Evolutionary conservation across 2,797 vertebrate species (phyloP), one percentile per base, ranked within the genome.

Genomic region (Phaenicophaeus curvirostris): DNA sequence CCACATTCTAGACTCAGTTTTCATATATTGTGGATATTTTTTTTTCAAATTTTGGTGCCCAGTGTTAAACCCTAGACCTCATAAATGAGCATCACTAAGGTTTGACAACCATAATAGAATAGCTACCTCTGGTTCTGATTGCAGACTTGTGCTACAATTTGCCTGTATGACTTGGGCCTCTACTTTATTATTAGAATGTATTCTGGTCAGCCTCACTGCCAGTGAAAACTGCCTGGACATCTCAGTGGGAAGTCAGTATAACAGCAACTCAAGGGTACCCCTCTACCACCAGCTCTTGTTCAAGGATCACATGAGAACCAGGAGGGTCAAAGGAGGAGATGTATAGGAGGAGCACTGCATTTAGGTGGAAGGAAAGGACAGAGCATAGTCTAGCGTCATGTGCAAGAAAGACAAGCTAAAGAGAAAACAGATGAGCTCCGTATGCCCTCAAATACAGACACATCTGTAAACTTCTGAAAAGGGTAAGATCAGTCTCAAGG

Each of bases 371-470:
- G 25, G 18, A 80, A 85, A 66, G 6, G 25, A 33, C 5, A 50
- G 27, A 65, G 7, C 39, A 42, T 6, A 72, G 20, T 24, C 25
- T 14, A 35, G 16, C 4, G 55, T 4, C 16, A 27, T 8, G 27
- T 59, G 7, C 35, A 86, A 78, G 62, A 69, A 93, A 76, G 66
- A 2, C 15, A 75, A 66, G 42, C 20, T 59, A 84, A 31, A 63
- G 19, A 42, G 78, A 75, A 71, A 33, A 55, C 4, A 3, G 3
- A 48, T 81, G 46, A 78, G 7, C 9, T 81, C 54, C 69, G 10
- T 1, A 1, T 39, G 39, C 1, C 30, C 31, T 68, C 1, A 8
- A 57, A 50, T 33, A 65, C 0, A 1, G 50, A 15, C n/a, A 88
- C 0, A 12, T 8, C 21, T 11, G 2, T 13, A 78, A 85, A 75